Percentiles rank a stretch among this genome's conserved stretches.
Conservation (phyloP, 2,797 vertebrate genomes). For the Neoniphon sammara region DNA sequence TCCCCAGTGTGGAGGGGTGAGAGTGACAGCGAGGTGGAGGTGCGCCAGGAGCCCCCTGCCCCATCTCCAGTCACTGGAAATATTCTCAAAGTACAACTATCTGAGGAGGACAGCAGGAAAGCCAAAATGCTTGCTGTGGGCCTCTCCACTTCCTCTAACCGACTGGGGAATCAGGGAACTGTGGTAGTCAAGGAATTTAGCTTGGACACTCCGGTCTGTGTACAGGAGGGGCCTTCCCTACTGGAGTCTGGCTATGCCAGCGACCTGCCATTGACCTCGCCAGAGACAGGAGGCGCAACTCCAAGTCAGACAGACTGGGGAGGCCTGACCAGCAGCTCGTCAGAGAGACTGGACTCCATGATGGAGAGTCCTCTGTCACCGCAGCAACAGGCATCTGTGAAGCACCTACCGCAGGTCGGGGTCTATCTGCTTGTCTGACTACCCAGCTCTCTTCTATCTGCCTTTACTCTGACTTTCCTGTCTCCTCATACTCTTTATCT, state of each 20-base stretch:
- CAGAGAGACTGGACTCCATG: slow-evolving; percentile 81
- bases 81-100: slow-evolving; percentile 73
- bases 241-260: slow-evolving; percentile 83
- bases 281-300: slow-evolving; percentile 78
- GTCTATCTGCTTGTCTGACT: slow-evolving; percentile 1
- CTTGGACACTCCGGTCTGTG: slow-evolving; percentile 53
- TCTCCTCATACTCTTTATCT: not conserved
- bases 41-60: slow-evolving; percentile 57
- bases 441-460: not conserved
- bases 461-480: not conserved
- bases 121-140: not conserved
- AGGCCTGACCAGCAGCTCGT: slow-evolving; percentile 79
- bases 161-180: slow-evolving; percentile 30
- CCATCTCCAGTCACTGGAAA: slow-evolving; percentile 61
- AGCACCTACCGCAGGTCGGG: slow-evolving; percentile 80
- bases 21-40: slow-evolving; percentile 64
- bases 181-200: slow-evolving; percentile 40
- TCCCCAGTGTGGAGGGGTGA: slow-evolving; percentile 76
- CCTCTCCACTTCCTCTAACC: not conserved
- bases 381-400: slow-evolving; percentile 61
- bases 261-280: slow-evolving; percentile 83
- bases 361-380: slow-evolving; percentile 79
- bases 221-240: slow-evolving; percentile 51
- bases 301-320: slow-evolving; percentile 82
- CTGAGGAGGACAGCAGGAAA: slow-evolving; percentile 31